phyloP scores from a whole-genome alignment of 2,113 vertebrate species.

The chimpanzee (Pan troglodytes) region DNA sequence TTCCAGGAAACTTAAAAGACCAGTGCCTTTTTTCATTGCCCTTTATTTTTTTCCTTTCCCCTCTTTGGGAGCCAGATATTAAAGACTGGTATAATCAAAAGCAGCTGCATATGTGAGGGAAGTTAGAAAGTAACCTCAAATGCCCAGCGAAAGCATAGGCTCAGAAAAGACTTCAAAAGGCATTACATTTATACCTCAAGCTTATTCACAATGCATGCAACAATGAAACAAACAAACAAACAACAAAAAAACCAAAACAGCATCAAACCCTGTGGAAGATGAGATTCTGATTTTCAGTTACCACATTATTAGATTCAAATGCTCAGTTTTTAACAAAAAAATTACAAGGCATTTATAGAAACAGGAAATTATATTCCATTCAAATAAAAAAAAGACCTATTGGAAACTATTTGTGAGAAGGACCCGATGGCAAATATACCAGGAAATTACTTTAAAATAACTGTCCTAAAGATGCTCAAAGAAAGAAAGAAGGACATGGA shows the following conservation, averaged over 20 bases:
- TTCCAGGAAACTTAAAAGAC: not conserved
- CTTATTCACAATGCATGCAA: not conserved
- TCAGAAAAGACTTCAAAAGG: not conserved
- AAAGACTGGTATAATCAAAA: not conserved
- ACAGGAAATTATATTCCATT: not conserved
- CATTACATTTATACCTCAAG: not conserved
- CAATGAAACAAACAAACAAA: not conserved
- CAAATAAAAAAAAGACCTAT: not conserved
- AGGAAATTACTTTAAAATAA: not conserved
- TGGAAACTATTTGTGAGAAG: not conserved
- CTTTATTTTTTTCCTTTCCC: not conserved
- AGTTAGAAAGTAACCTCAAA: not conserved
- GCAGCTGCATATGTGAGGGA: not conserved
- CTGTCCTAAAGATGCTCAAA: not conserved
- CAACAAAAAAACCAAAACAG: accelerated
- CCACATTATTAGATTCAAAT: not conserved
- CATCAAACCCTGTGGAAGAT: not conserved
- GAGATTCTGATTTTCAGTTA: not conserved
- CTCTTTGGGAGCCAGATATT: not conserved
- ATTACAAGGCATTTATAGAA: not conserved
- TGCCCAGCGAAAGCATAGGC: not conserved
- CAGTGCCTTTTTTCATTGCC: not conserved
- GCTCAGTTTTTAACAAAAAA: not conserved
- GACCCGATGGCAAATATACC: not conserved
- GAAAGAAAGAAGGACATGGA: not conserved